Evolutionary conservation across 2,113 vertebrate genomes (phyloP).

Genomic region (Platysternon megacephalum): DNA sequence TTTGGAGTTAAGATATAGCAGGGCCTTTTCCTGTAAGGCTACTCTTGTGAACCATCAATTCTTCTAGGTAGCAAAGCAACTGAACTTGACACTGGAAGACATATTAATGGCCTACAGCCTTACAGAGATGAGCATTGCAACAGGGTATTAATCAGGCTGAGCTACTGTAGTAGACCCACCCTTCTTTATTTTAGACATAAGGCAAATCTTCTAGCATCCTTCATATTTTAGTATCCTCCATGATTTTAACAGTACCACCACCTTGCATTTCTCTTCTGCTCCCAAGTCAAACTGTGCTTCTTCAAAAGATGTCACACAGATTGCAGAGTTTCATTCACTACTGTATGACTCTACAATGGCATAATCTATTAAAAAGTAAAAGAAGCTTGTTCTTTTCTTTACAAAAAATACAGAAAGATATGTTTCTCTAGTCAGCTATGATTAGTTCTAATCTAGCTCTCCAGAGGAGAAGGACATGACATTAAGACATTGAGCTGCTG

Average conservation of each 20-base stretch:
- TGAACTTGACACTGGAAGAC: conserved; percentile 41
- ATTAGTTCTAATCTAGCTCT: conserved; percentile 74
- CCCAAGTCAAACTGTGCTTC: neutral
- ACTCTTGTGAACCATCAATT: conserved; percentile 46
- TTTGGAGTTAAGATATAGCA: conserved; percentile 34
- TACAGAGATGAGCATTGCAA: conserved; percentile 39
- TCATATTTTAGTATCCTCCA: neutral
- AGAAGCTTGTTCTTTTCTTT: conserved; percentile 50
- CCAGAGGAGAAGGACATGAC: conserved; percentile 72
- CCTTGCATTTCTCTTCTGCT: neutral
- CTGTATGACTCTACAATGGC: conserved; percentile 39
- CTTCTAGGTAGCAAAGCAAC: conserved; percentile 56
- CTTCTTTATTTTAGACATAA: conserved; percentile 34
- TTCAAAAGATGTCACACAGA: conserved; percentile 6
- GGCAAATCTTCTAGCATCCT: conserved; percentile 29
- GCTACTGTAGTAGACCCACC: neutral
- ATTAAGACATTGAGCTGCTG: conserved; percentile 71
- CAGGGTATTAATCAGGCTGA: conserved; percentile 13
- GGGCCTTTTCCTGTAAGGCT: conserved; percentile 44
- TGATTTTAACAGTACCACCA: conserved; percentile 4
- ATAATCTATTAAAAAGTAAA: conserved; percentile 73
- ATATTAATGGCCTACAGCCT: conserved; percentile 44
- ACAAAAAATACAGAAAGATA: conserved; percentile 40
- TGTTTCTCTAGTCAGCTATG: conserved; percentile 57
- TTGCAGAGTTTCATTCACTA: conserved; percentile 54